Evolutionary conservation across 2,797 vertebrate genomes (phyloP).

Genomic region (Gobionotothen gibberifrons): DNA sequence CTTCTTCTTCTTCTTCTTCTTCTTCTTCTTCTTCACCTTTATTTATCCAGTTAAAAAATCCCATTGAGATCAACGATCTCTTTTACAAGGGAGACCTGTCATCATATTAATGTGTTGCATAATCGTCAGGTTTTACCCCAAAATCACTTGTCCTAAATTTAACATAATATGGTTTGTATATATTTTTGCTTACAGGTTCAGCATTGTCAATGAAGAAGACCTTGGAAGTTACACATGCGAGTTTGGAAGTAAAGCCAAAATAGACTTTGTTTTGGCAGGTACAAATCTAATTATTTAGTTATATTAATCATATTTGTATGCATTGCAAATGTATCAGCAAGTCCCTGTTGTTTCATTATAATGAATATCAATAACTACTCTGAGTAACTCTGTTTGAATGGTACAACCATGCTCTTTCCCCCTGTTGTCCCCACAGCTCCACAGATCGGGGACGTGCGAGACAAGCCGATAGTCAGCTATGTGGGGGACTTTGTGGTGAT

Average conservation of each 20-base stretch:
- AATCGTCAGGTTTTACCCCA: neutral
- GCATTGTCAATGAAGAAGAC: conserved; percentile 57
- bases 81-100: too few species aligned
- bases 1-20: neutral
- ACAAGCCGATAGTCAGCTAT: conserved; percentile 87
- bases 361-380: neutral
- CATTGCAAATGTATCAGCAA: neutral
- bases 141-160: neutral
- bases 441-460: conserved; percentile 74
- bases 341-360: neutral
- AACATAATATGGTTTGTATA: neutral
- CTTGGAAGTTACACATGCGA: conserved; percentile 81
- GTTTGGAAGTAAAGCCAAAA: conserved; percentile 67
- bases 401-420: neutral
- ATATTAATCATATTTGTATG: neutral
- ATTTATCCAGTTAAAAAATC: too few species aligned
- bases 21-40: too few species aligned
- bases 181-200: conserved; percentile 63
- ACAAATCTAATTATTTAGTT: conserved; percentile 8
- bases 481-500: conserved; percentile 84
- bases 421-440: conserved; percentile 80
- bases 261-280: conserved; percentile 79
- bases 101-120: neutral
- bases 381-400: neutral
- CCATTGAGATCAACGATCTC: too few species aligned